These are phyloP conservation scores for Amaurobius ferox DNA, from an alignment of 2,888 invertebrate genomes.

Conservation along the genomic window DNA sequence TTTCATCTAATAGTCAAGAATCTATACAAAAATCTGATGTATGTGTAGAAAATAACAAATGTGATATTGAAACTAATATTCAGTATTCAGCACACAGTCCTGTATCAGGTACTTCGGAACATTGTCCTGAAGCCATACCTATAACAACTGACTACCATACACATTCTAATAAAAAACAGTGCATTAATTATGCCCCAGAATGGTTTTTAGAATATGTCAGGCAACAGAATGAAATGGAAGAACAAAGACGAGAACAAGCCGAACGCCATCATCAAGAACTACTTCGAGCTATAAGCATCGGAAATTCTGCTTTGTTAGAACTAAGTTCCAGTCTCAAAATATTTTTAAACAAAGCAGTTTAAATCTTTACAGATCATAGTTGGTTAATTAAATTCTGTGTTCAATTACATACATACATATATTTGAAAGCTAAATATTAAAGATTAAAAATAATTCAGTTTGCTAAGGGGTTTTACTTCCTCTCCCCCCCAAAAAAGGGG, in stretches of 20 bases:
- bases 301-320: conserved; percentile 21
- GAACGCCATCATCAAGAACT: conserved; percentile 33
- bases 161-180: conserved; percentile 24
- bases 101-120: conserved; percentile 8
- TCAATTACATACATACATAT: no score
- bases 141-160: background rate
- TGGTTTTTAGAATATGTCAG: conserved; percentile 37
- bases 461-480: no score
- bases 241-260: conserved; percentile 21
- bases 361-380: background rate
- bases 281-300: conserved; percentile 17
- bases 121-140: conserved; percentile 1
- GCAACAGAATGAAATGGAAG: conserved; percentile 25
- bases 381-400: no score
- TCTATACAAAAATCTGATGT: background rate
- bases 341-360: conserved; percentile 31
- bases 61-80: background rate
- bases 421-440: no score
- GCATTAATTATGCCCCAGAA: conserved; percentile 17
- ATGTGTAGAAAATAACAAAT: background rate
- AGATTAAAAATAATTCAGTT: no score
- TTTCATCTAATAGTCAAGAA: background rate
- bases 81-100: background rate
- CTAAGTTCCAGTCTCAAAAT: conserved; percentile 16
- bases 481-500: no score